Conservation (phyloP, 2,797 vertebrate genomes). For the Cephalopachus bancanus region DNA sequence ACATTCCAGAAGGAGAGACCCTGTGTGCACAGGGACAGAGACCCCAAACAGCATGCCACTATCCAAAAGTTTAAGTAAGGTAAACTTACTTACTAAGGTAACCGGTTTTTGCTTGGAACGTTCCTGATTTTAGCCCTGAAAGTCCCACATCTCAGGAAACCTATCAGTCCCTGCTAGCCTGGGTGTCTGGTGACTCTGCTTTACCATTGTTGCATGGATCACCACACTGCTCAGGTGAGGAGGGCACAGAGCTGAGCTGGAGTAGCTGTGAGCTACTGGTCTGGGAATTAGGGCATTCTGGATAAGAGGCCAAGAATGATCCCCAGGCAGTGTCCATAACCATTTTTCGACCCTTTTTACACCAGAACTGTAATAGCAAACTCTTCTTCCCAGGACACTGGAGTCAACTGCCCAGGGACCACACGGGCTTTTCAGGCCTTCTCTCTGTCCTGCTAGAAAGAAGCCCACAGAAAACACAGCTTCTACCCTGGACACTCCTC, state of each 20-base stretch:
- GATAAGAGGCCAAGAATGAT: neutral
- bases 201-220: fast-evolving
- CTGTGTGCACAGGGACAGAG: fast-evolving
- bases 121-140: neutral
- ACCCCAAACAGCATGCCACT: too few relatives aligned
- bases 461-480: neutral
- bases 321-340: too few relatives aligned
- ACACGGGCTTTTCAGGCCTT: fast-evolving
- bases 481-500: neutral
- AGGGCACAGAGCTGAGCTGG: neutral
- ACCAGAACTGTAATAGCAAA: too few relatives aligned
- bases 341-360: neutral
- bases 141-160: neutral
- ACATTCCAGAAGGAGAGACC: neutral
- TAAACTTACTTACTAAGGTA: neutral
- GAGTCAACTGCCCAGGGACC: neutral
- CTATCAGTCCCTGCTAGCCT: neutral
- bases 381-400: neutral
- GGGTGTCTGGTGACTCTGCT: too few relatives aligned
- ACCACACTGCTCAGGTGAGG: neutral
- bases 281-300: neutral
- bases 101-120: neutral
- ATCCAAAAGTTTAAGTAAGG: neutral
- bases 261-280: neutral
- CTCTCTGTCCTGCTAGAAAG: neutral